Evolutionary conservation across 2,888 invertebrate genomes (phyloP), one percentile per base, ranked within the genome.

Genomic region (Pachycephus smyrnensis): DNA sequence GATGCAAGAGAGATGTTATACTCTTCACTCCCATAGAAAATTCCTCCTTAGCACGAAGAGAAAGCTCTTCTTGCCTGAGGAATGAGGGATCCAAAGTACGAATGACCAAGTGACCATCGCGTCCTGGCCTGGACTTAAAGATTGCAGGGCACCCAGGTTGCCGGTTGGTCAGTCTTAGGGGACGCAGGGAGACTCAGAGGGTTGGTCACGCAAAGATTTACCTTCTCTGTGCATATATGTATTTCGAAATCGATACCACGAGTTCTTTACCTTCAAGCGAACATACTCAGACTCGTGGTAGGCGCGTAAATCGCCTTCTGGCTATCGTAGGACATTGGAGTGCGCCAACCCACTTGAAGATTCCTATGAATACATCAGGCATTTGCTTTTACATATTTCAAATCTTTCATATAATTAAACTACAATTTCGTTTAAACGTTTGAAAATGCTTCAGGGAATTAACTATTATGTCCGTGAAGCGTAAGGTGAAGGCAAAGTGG

Each of bases 131-230:
- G 78, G 80, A 86, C 86, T 86, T 85, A 81, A 84, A 84, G 89
- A 89, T 90, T 90, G 90, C 90, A 86, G 89, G 83, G 85, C 86
- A 82, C 86, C 86, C 85, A 83, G 86, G 88, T 86, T 85, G 82
- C 85, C 86, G 88, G 89, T 89, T 90, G 89, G 90, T 87, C 88
- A 87, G 86, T 82, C 81, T 78, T 74, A 79, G 85, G 84, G 81
- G 82, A 40, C 78, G 74, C 78, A 83, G 83, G 83, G 82, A 82
- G 83, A 73, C 77, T 73, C 82, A 79, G 83, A 82, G 83, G 81
- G 73, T 82, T 81, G 87, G 90, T 90, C 90, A 90, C 89, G 89
- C 90, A 81, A 91, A 88, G 89, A 89, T 89, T 88, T 89, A 81
- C 82, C 83, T 82, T 82, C 78, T 81, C 12, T 36, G 81, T 84